phyloP scores from a whole-genome alignment of 2,797 vertebrate genomes.

The Megaceryle alcyon region DNA sequence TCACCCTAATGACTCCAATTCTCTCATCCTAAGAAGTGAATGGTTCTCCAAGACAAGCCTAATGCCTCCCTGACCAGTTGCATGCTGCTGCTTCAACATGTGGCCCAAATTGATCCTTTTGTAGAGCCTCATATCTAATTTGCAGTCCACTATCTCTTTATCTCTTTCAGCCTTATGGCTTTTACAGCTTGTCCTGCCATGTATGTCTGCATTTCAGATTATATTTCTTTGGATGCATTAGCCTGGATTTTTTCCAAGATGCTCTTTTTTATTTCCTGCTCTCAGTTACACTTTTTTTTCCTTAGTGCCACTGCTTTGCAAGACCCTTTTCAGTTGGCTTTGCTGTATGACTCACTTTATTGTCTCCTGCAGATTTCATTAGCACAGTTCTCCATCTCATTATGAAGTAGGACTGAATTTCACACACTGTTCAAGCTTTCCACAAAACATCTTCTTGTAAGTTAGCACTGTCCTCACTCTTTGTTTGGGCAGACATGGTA shows the following conservation, averaged over 20 bases:
- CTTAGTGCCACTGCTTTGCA: constrained; percentile 18
- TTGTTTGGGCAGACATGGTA: neutral
- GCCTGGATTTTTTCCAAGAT: constrained; percentile 65
- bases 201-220: constrained; percentile 39
- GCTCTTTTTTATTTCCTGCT: constrained; percentile 58
- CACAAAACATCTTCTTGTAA: constrained; percentile 34
- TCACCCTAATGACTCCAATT: neutral
- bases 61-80: constrained; percentile 38
- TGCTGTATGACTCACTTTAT: constrained; percentile 63
- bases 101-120: constrained; percentile 31
- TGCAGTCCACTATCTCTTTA: constrained; percentile 52
- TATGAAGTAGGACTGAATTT: constrained; percentile 42
- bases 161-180: constrained; percentile 58
- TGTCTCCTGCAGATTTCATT: constrained; percentile 73
- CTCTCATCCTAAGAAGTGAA: neutral
- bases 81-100: neutral
- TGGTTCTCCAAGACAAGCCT: constrained; percentile 9
- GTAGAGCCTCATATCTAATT: constrained; percentile 60
- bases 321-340: neutral
- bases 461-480: neutral
- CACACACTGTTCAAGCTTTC: constrained; percentile 44
- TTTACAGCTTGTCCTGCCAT: constrained; percentile 56
- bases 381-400: constrained; percentile 43
- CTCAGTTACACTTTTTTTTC: neutral
- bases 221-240: constrained; percentile 65